phyloP scores from a whole-genome alignment of 2,113 vertebrate genomes.

The Entelurus aequoreus region DNA sequence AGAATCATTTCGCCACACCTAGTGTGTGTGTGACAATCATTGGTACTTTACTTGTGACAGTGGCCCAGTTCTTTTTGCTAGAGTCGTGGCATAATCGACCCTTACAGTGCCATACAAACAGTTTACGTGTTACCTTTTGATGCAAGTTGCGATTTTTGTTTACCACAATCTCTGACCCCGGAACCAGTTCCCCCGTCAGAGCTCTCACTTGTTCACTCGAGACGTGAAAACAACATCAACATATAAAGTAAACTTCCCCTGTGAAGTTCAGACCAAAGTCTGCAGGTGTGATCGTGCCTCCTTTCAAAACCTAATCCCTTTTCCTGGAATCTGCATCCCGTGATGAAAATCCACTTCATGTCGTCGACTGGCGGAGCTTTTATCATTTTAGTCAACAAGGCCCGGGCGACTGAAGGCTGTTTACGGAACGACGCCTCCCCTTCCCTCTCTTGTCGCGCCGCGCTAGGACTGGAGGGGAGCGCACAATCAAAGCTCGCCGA shows the following conservation, averaged over 20 bases:
- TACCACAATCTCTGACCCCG: conserved; percentile 15
- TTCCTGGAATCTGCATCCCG: conserved; percentile 25
- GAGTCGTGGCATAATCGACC: conserved; percentile 3
- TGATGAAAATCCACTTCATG: conserved; percentile 32
- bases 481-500: conserved; percentile 58
- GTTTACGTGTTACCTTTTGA: conserved; percentile 1
- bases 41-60: too few species aligned
- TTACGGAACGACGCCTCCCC: conserved; percentile 43
- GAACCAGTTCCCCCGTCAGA: conserved; percentile 1
- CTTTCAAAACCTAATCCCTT: conserved; percentile 39
- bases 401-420: conserved; percentile 51
- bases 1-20: too few species aligned
- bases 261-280: conserved; percentile 15
- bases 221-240: conserved; percentile 15
- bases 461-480: conserved; percentile 38
- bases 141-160: background rate
- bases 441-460: conserved; percentile 27
- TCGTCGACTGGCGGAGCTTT: conserved; percentile 33
- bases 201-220: conserved; percentile 2
- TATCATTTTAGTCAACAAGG: conserved; percentile 56
- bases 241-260: conserved; percentile 38
- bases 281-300: conserved; percentile 47
- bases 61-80: conserved; percentile 24
- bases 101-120: background rate
- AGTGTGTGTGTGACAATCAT: too few species aligned